Percentiles rank a stretch among this genome's conserved stretches.
Conservation (phyloP, 2,113 vertebrate species). For the Brienomyrus longianalis region DNA sequence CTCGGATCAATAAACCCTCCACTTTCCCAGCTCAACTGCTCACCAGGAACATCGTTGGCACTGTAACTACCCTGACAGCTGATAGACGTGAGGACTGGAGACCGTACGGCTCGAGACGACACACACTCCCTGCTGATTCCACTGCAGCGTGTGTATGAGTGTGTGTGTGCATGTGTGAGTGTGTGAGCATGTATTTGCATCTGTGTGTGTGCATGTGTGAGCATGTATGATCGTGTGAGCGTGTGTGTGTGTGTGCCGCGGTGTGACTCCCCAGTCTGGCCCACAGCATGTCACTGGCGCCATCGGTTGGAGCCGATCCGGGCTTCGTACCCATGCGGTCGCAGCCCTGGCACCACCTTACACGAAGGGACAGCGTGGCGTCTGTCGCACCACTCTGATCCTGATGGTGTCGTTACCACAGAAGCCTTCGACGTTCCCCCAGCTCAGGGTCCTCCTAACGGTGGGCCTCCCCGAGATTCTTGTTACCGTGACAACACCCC, state of each 20-base stretch:
- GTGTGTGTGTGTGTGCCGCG: neutral
- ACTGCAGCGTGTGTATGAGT: neutral
- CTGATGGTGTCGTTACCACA: neutral
- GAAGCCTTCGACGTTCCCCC: neutral
- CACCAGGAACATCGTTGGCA: neutral
- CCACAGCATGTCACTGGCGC: too few relatives aligned
- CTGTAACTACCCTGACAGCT: neutral
- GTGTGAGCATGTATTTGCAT: neutral
- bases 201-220: too few relatives aligned
- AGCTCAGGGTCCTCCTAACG: neutral
- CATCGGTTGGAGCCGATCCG: too few relatives aligned
- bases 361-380: neutral
- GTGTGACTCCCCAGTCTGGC: too few relatives aligned
- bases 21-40: neutral
- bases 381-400: neutral
- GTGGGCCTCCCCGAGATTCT: neutral
- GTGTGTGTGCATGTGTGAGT: neutral
- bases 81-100: neutral
- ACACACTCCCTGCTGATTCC: neutral
- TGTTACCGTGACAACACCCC: neutral
- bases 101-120: neutral
- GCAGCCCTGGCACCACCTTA: too few relatives aligned
- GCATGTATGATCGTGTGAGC: too few relatives aligned
- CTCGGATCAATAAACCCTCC: neutral
- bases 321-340: too few relatives aligned